These are phyloP conservation scores for Nomada lathburiana DNA, from an alignment of 2,888 invertebrate species.

Conservation along the genomic window DNA sequence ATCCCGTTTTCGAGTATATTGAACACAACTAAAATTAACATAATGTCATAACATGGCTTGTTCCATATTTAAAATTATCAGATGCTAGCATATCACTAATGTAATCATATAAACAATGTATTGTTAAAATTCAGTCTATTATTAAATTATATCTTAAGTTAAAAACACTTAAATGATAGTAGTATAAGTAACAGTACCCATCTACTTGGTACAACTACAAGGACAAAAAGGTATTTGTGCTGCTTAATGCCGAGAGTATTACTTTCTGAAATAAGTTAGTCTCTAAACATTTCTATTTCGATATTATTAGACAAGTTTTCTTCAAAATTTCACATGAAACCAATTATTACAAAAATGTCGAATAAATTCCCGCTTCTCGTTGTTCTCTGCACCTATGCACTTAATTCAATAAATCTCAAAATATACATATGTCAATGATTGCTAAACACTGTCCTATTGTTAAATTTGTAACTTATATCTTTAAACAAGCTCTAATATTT, in stretches of 20 bases:
- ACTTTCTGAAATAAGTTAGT: conserved; percentile 56
- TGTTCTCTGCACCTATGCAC: conserved; percentile 54
- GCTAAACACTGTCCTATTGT: background rate
- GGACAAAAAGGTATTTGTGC: conserved; percentile 59
- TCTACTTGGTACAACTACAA: conserved; percentile 36
- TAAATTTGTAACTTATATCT: conserved; percentile 25
- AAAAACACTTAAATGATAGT: conserved; percentile 42
- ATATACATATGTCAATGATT: conserved; percentile 12
- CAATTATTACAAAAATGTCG: conserved; percentile 62
- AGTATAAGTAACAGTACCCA: conserved; percentile 54
- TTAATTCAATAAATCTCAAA: conserved; percentile 39
- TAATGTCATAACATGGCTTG: conserved; percentile 39
- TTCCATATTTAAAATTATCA: conserved; percentile 36
- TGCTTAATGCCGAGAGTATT: conserved; percentile 46
- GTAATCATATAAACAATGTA: conserved; percentile 40
- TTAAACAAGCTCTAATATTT: conserved; percentile 92
- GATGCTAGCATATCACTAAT: conserved; percentile 15
- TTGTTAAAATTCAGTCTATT: conserved; percentile 63
- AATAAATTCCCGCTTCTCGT: conserved; percentile 63
- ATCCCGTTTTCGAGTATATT: conserved; percentile 5
- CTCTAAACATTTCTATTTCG: conserved; percentile 55
- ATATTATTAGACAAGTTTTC: conserved; percentile 29
- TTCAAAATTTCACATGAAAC: conserved; percentile 31
- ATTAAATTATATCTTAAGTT: conserved; percentile 56
- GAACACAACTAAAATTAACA: conserved; percentile 38